Conservation (phyloP, 2,797 vertebrate genomes). For the Enteromius paludinosus region DNA sequence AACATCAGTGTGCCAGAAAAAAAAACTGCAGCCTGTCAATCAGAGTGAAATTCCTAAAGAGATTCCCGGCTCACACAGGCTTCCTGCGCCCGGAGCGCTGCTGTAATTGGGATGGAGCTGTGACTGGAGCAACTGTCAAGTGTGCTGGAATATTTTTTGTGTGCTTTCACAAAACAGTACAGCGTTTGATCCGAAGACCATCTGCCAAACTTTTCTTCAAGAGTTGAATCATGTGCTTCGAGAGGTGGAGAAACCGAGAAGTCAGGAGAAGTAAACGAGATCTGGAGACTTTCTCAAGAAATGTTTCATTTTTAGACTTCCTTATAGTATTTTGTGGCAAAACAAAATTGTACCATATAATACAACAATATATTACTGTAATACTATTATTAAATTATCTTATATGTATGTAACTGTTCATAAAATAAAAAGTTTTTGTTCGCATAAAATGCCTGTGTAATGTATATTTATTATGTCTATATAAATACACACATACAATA, state of each 20-base stretch:
- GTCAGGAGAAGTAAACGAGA: neutral
- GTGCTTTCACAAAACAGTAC: slow-evolving; percentile 2
- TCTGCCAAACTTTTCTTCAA: slow-evolving; percentile 13
- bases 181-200: slow-evolving; percentile 14
- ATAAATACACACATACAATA: too few species aligned
- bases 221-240: neutral
- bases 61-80: neutral
- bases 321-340: neutral
- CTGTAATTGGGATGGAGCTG: slow-evolving; percentile 20
- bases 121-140: slow-evolving; percentile 20
- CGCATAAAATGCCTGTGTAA: too few species aligned
- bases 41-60: slow-evolving; percentile 21
- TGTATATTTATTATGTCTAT: too few species aligned
- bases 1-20: slow-evolving; percentile 42
- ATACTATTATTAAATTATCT: neutral
- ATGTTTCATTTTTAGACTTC: neutral
- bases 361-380: neutral
- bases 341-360: neutral
- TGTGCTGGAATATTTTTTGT: neutral
- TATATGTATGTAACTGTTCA: too few species aligned
- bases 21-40: slow-evolving; percentile 42
- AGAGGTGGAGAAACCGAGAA: slow-evolving; percentile 16
- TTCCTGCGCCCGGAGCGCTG: neutral
- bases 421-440: too few species aligned
- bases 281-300: neutral